Evolutionary conservation across 2,797 vertebrate species (phyloP).

Genomic region (Choloepus didactylus): DNA sequence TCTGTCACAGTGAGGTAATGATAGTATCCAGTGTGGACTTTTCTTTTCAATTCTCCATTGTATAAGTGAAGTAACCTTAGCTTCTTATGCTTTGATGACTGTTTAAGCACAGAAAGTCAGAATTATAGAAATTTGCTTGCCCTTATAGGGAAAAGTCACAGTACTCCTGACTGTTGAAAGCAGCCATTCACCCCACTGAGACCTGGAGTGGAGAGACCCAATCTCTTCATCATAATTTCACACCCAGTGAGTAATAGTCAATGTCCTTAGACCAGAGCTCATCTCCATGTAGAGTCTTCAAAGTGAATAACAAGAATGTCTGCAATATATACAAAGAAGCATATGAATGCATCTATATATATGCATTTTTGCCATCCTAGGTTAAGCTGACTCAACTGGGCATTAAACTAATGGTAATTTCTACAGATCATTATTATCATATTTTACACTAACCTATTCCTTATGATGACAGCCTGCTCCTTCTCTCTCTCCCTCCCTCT

Average conservation of each 20-base stretch:
- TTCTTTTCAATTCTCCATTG: background rate
- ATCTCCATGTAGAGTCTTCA: background rate
- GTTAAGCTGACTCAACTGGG: background rate
- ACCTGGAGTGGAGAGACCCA: background rate
- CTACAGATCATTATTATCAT: background rate
- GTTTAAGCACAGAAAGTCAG: background rate
- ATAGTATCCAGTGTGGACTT: background rate
- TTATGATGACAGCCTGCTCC: background rate
- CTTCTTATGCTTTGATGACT: background rate
- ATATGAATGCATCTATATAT: background rate
- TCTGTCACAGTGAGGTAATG: background rate
- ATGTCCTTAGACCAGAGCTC: background rate
- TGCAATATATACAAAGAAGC: background rate
- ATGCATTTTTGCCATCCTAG: background rate
- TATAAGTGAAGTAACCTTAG: background rate
- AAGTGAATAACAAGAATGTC: background rate
- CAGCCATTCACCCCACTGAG: background rate
- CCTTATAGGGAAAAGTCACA: background rate
- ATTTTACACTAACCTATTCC: background rate
- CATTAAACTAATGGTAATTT: slow-evolving; percentile 4
- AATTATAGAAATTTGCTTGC: background rate
- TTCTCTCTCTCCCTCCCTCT: background rate
- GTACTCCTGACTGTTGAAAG: background rate
- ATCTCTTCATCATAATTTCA: background rate
- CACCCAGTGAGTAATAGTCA: background rate